phyloP scores from a whole-genome alignment of 2,888 invertebrate genomes.

The Polymixis lichenea region DNA sequence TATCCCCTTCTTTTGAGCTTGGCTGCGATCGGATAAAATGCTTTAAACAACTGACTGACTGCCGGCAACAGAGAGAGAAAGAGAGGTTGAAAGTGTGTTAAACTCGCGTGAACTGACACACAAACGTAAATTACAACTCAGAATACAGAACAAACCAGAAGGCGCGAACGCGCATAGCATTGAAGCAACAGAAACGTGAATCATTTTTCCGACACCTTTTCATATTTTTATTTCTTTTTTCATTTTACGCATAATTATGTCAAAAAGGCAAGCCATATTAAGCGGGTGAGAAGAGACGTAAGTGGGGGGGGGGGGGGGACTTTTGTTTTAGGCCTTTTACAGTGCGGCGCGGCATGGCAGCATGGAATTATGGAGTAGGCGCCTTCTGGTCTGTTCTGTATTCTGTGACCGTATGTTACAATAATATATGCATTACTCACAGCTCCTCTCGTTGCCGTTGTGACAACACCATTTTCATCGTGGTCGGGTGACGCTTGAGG shows the following conservation, averaged over 20 bases:
- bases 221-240: not conserved
- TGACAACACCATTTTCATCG: constrained; percentile 99
- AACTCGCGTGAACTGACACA: constrained; percentile 37
- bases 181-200: not conserved
- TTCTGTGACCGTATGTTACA: constrained; percentile 4
- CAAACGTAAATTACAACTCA: constrained; percentile 15
- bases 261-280: not conserved
- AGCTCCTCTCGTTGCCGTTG: constrained; percentile 99
- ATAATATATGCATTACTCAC: constrained; percentile 92
- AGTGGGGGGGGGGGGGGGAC: too few relatives aligned
- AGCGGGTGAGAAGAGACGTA: too few relatives aligned
- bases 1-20: not conserved
- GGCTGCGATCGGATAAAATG: not conserved
- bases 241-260: not conserved
- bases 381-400: constrained; percentile 9
- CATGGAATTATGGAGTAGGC: not conserved
- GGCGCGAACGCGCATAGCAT: not conserved
- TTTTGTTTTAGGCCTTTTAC: too few relatives aligned
- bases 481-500: constrained; percentile 89
- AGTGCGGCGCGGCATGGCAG: too few relatives aligned
- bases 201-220: not conserved
- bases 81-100: constrained; percentile 36
- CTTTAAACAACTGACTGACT: constrained; percentile 6
- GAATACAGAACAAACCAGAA: constrained; percentile 30
- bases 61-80: constrained; percentile 10